Evolutionary conservation across 2,113 vertebrate genomes (phyloP), one percentile per base, ranked within the genome.

Genomic region (Potamarius usumacintae): DNA sequence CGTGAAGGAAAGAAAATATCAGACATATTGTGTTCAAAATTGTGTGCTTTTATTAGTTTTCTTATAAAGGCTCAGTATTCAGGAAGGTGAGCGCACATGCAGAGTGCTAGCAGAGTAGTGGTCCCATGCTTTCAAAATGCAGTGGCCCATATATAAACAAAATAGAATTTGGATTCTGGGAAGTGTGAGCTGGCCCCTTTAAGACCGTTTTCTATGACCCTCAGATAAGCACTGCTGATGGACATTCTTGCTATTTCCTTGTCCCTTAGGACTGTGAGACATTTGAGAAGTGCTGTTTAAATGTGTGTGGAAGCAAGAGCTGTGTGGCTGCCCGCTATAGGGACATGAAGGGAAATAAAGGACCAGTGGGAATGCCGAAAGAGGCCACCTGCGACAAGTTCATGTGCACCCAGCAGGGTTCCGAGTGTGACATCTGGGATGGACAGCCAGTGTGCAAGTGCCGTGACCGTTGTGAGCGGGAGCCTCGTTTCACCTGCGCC

Each of bases 391-490:
- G 98, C 0, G 97, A 99, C 94, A 96, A 96, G 81, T 99, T 99
- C 94, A 98, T 97, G 97, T 99, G 98, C 91, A 95, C 96, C 57
- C 98, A 99, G 93, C 98, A 99, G 92, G 98, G 98, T 50, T 99
- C 98, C 0, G 97, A 99, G 91, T 99, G 98, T 0, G 98, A 99
- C 93, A 97, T 99, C 94, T 99, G 98, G 98, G 98, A 99, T 0
- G 96, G 98, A 58, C 98, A 99, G 92, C 98, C 98, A 0, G 97
- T 99, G 76, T 99, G 98, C 91, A 99, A 98, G 93, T 99, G 98
- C 95, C 95, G 95, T 84, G 98, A 99, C 87, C 96, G 98, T 34
- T 99, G 98, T 42, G 98, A 99, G 95, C 96, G 97, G 88, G 97
- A 99, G 88, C 98, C 98, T 0, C 97, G 96, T 90, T 99, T 99